phyloP scores from a whole-genome alignment of 2,797 vertebrate species.

The Phrynocephalus guinanensis region DNA sequence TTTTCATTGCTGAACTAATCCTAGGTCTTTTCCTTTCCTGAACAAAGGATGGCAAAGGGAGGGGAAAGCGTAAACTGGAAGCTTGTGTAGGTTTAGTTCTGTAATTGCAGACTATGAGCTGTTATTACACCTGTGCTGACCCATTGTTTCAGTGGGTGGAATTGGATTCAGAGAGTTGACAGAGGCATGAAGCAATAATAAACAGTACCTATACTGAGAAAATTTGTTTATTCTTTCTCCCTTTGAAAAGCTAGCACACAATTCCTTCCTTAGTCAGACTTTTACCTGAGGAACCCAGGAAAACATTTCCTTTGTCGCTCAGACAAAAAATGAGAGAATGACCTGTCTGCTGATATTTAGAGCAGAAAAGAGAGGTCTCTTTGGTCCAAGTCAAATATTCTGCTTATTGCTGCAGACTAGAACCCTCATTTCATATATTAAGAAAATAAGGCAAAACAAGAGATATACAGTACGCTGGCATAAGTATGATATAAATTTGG shows the following conservation, averaged over 20 bases:
- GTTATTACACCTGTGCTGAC: not conserved
- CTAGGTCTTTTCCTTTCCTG: not conserved
- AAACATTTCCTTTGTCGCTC: not conserved
- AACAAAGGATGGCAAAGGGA: not conserved
- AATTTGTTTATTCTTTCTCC: not conserved
- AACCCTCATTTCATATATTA: not conserved
- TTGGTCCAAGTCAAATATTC: not conserved
- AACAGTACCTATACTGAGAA: not conserved
- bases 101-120: not conserved
- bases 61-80: not conserved
- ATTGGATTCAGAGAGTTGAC: not conserved
- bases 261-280: not conserved
- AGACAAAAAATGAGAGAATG: not conserved
- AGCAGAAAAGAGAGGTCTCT: not conserved
- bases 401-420: not conserved
- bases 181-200: not conserved
- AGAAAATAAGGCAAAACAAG: not conserved
- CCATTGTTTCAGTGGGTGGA: not conserved
- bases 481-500: not conserved
- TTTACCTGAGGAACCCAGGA: not conserved
- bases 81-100: not conserved
- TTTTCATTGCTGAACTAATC: not conserved
- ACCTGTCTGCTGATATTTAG: not conserved
- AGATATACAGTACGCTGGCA: not conserved
- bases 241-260: not conserved